Conservation (phyloP, 2,113 vertebrate species). For the Grus americana region DNA sequence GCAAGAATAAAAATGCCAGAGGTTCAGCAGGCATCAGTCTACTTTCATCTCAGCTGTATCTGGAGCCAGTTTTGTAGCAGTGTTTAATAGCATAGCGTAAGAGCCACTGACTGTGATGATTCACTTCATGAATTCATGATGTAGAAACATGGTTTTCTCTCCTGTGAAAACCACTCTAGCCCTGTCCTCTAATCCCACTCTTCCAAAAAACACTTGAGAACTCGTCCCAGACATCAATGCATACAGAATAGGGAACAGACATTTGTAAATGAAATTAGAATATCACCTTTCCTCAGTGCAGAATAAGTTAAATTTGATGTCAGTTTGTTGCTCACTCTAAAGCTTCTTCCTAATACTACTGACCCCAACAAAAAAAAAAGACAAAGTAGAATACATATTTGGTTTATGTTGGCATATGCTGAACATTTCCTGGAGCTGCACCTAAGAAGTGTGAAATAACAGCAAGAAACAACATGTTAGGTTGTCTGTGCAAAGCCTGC, state of each 20-base stretch:
- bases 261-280: not conserved
- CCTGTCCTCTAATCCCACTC: not conserved
- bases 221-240: not conserved
- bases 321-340: not conserved
- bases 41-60: not conserved
- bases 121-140: not conserved
- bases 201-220: not conserved
- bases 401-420: not conserved
- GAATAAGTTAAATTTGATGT: not conserved
- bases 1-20: not conserved
- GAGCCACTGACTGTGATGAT: not conserved
- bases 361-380: fast-evolving
- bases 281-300: not conserved
- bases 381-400: not conserved
- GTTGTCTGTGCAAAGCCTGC: not conserved
- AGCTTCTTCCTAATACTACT: not conserved
- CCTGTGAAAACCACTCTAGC: not conserved
- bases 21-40: not conserved
- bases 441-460: not conserved
- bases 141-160: not conserved
- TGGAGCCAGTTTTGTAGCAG: not conserved
- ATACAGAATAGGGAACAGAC: not conserved
- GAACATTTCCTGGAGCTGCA: not conserved
- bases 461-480: not conserved
- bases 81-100: not conserved